Evolutionary conservation across 2,113 vertebrate species (phyloP).

Genomic region (Rissa tridactyla): DNA sequence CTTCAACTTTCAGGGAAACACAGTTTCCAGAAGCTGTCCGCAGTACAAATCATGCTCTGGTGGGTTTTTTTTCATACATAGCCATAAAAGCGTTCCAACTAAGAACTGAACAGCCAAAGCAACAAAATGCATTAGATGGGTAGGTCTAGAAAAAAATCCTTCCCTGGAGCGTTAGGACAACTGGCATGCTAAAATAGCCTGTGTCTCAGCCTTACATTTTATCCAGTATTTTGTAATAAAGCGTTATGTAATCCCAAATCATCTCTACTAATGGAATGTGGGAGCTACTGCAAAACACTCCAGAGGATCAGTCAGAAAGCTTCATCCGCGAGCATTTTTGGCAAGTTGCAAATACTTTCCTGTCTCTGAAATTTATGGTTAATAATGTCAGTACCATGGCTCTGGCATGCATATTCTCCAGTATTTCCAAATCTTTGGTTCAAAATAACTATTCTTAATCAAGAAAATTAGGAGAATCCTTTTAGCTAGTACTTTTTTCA

Average conservation of each 20-base stretch:
- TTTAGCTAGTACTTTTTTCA: not conserved
- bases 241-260: conserved; percentile 64
- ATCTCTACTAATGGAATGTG: conserved; percentile 51
- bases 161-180: not conserved
- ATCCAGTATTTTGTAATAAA: conserved; percentile 33
- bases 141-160: not conserved
- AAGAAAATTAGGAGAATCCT: not conserved
- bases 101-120: not conserved
- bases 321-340: conserved; percentile 47
- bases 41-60: not conserved
- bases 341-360: conserved; percentile 67
- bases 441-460: not conserved
- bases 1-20: not conserved
- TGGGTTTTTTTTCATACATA: not conserved
- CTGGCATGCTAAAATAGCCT: not conserved
- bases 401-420: not conserved
- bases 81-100: not conserved
- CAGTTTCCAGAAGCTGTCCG: not conserved
- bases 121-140: not conserved
- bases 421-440: not conserved
- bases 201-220: not conserved
- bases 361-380: conserved; percentile 58
- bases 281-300: conserved; percentile 68
- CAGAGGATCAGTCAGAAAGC: conserved; percentile 49
- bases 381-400: conserved; percentile 31